phyloP scores from a whole-genome alignment of 1,140 invertebrate genomes.

The Lepidurus apus region DNA sequence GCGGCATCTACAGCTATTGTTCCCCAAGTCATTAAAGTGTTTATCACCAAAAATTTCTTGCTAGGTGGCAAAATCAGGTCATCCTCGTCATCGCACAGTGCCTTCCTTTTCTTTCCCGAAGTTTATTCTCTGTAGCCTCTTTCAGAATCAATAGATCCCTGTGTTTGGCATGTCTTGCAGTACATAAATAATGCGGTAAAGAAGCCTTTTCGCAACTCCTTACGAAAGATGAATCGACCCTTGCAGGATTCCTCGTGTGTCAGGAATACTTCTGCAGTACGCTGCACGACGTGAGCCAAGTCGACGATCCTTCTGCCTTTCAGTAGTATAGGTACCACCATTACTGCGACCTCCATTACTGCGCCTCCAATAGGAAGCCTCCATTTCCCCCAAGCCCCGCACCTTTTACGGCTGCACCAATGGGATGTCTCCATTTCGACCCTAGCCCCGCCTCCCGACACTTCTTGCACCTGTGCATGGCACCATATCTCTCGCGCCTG shows the following conservation, averaged over 20 bases:
- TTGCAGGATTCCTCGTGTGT: neutral
- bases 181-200: neutral
- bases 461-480: too few species aligned
- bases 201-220: neutral
- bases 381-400: too few species aligned
- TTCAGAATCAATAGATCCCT: neutral
- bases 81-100: neutral
- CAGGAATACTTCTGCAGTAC: slow-evolving; percentile 1
- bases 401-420: too few species aligned
- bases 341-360: too few species aligned
- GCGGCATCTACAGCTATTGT: too few species aligned
- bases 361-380: too few species aligned
- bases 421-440: too few species aligned
- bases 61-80: neutral
- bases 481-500: too few species aligned
- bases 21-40: neutral
- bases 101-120: neutral
- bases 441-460: too few species aligned
- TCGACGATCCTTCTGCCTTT: slow-evolving; percentile 4
- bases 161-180: neutral
- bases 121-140: neutral
- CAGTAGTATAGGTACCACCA: too few species aligned
- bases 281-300: neutral
- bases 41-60: neutral
- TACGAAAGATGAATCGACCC: neutral